Evolutionary conservation across 1,140 invertebrate genomes (phyloP).

Genomic region (Drosophila punjabiensis): DNA sequence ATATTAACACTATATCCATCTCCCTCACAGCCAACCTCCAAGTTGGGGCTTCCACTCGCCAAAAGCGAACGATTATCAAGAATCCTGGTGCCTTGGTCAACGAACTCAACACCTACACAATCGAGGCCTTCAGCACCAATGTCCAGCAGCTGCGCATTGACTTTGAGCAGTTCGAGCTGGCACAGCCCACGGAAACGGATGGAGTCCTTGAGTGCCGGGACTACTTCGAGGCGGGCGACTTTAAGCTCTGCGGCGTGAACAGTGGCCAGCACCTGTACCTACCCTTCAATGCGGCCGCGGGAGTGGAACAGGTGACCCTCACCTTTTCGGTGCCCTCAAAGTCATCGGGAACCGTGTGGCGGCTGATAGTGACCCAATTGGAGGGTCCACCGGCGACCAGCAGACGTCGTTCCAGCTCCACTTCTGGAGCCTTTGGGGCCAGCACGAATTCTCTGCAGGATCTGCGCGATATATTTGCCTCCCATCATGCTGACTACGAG

Average conservation of each 20-base stretch:
- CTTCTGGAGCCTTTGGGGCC: slow-evolving; percentile 16
- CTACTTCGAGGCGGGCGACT: slow-evolving; percentile 86
- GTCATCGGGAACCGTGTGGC: slow-evolving; percentile 86
- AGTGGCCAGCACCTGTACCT: slow-evolving; percentile 89
- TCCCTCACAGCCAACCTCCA: slow-evolving; percentile 60
- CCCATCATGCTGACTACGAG: slow-evolving; percentile 76
- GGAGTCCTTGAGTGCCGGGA: slow-evolving; percentile 86
- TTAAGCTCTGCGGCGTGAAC: slow-evolving; percentile 91
- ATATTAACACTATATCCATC: background rate
- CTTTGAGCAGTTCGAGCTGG: slow-evolving; percentile 90
- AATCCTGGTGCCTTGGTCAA: slow-evolving; percentile 51
- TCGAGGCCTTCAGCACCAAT: slow-evolving; percentile 85
- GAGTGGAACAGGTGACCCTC: slow-evolving; percentile 63
- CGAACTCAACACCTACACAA: slow-evolving; percentile 63
- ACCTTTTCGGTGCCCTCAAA: slow-evolving; percentile 57
- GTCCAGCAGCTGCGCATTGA: slow-evolving; percentile 90
- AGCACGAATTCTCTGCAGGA: slow-evolving; percentile 70
- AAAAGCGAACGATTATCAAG: slow-evolving; percentile 67
- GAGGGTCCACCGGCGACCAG: slow-evolving; percentile 85
- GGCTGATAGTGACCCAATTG: slow-evolving; percentile 88
- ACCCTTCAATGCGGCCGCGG: slow-evolving; percentile 72
- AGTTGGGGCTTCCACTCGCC: slow-evolving; percentile 53
- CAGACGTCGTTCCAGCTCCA: slow-evolving; percentile 34
- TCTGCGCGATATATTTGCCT: slow-evolving; percentile 71
- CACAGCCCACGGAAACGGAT: slow-evolving; percentile 86